Evolutionary conservation across 2,113 vertebrate species (phyloP), one percentile per base, ranked within the genome.

Genomic region (Eubucco bourcierii): DNA sequence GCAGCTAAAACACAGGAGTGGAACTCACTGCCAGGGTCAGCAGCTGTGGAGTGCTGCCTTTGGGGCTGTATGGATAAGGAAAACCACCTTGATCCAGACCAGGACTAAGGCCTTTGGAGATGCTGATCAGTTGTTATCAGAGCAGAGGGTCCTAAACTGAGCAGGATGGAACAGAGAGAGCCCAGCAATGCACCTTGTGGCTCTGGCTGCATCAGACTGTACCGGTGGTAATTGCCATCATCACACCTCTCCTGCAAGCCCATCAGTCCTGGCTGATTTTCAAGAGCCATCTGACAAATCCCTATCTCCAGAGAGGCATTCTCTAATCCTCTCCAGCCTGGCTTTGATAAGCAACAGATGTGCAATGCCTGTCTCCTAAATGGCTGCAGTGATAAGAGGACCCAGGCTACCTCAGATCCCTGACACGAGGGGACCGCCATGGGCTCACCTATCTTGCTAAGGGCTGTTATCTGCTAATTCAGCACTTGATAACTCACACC

Each of bases 381-480:
- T 5, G 27, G 73, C 67, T 93, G 68, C 27, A 77, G 67, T 21
- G 84, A 74, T 50, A 55, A 84, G 61, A 79, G 46, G 31, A 55
- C 39, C 53, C 74, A 52, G 31, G 13, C 28, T 46, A 28, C 9
- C 56, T 65, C 83, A 76, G 59, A 33, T 68, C 83, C 2, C 0
- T 50, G 47, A 53, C 34, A 39, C 6, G 0, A 61, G 7, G 33
- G 37, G 21, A 52, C 27, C 0, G 0, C 25, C 8, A 4, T 3
- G 50, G 78, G 46, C 50, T 90, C 73, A 53, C 52, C 65, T 83
- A 9, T n/a, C 55, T 39, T 66, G 59, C 39, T 63, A 64, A 70
- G 34, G 60, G 63, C 44, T 87, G 63, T 61, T 47, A 77, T 29
- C 80, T 46, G 56, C 17, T 72, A 28, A 34, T 59, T 70, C 70